Base-by-base conservation (phyloP, 2,888 invertebrate species). In the Ichneumoninae sp. region DNA sequence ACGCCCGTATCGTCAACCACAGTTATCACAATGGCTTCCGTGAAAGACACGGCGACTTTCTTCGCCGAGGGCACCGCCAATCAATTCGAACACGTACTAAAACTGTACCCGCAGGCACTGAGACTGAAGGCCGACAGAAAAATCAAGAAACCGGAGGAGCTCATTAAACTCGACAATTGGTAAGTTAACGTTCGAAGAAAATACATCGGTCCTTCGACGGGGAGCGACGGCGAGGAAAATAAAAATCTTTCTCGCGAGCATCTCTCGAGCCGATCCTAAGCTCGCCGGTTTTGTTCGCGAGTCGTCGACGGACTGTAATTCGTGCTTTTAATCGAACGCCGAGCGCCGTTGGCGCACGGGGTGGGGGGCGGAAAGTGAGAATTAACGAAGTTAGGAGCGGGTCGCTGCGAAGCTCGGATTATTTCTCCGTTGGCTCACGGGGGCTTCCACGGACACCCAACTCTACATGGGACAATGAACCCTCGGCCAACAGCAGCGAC, bases 161-260 rank as follows among this genome's bases (percentile, higher is more conserved):
- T 98, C 93, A 97, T 98, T 94, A 98, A 98, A 95, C 95, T 98
- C 95, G 98, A 98, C 95, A 97, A 97, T 94, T 98, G 98, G 98
- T 98, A 95, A 97, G 97, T 96, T 93, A 5, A 40, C 92, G 30
- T 57, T 62, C n/a, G 44, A 26, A 7, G 52, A 50, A 10, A 16
- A 66, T 72, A 74, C 47, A 83, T 87, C 68, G 72, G 75, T 52
- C 26, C 36, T 40, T 62, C 65, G 3, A 4, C 22, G 26, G 13
- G 13, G 40, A 40, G 40, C 30, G 69, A 77, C 40, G 40, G 40
- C 40, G 40, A 40, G 5, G 10, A 10, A 40, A 40, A 33, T 33
- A 33, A 33, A 33, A 33, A 33, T 33, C 7, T 33, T 33, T 33
- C 33, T 33, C 33, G 33, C 33, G 33, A 40, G 8, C 10, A 40